phyloP scores from a whole-genome alignment of 2,113 vertebrate genomes.

The Aldabrachelys gigantea region DNA sequence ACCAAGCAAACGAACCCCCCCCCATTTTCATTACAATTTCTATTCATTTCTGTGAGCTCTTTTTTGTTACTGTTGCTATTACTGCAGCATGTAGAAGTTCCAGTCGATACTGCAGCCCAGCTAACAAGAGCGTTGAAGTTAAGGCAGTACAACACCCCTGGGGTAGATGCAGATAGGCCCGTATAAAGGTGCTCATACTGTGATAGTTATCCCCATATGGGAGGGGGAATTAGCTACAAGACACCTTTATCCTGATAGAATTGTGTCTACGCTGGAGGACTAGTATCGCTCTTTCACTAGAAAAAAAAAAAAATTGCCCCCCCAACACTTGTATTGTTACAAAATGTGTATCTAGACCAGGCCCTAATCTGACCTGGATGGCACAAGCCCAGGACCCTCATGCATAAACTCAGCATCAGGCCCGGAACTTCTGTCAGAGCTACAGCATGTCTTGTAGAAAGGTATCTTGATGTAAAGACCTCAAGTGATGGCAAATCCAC shows the following conservation, averaged over 20 bases:
- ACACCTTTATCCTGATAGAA: neutral
- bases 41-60: neutral
- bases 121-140: neutral
- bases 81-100: neutral
- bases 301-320: neutral
- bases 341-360: neutral
- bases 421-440: neutral
- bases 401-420: neutral
- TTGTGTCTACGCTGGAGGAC: neutral
- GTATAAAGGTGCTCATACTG: neutral
- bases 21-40: neutral
- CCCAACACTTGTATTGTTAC: neutral
- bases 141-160: neutral
- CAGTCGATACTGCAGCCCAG: neutral
- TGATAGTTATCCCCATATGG: neutral
- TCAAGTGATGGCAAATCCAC: neutral
- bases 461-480: neutral
- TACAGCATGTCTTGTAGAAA: fast-evolving
- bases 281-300: neutral
- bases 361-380: neutral
- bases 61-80: neutral
- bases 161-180: neutral
- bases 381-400: neutral
- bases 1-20: neutral
- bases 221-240: neutral